phyloP scores from a whole-genome alignment of 2,888 invertebrate species.

The Pseudococcus viburni region DNA sequence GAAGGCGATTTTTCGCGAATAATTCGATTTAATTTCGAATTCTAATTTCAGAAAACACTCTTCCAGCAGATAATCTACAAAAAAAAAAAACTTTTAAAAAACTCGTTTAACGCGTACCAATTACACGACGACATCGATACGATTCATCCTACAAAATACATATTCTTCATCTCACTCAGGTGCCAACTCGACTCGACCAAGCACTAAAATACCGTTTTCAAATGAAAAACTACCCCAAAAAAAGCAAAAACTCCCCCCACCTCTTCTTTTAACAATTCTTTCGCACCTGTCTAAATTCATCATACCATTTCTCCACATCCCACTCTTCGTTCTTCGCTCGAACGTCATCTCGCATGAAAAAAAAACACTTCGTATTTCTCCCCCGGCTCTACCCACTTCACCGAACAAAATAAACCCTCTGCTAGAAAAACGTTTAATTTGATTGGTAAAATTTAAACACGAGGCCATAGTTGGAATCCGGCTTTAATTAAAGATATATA shows the following conservation, averaged over 20 bases:
- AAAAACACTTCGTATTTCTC: conserved; percentile 26
- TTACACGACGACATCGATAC: too few relatives aligned
- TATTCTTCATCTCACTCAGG: not conserved
- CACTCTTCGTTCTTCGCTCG: not conserved
- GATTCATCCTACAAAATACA: too few relatives aligned
- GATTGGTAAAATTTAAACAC: conserved; percentile 59
- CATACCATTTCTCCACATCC: not conserved
- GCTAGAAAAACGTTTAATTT: conserved; percentile 61
- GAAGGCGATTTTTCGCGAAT: too few relatives aligned
- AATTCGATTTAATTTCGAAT: too few relatives aligned
- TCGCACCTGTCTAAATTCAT: not conserved
- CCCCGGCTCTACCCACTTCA: not conserved
- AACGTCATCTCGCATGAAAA: not conserved
- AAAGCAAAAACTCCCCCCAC: not conserved
- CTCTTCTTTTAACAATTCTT: not conserved
- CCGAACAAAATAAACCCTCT: not conserved
- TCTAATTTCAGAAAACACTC: too few relatives aligned
- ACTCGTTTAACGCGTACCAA: too few relatives aligned
- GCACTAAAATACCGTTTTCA: not conserved
- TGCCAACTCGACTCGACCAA: not conserved
- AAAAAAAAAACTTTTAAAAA: too few relatives aligned
- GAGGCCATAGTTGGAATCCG: conserved; percentile 55
- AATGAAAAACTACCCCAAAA: not conserved
- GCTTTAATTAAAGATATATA: conserved; percentile 63
- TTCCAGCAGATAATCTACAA: too few relatives aligned